These are phyloP conservation scores for Lycopodina hypogea DNA, from an alignment of 37 sponge, comb jelly and placozoan species.

Conservation along the genomic window DNA sequence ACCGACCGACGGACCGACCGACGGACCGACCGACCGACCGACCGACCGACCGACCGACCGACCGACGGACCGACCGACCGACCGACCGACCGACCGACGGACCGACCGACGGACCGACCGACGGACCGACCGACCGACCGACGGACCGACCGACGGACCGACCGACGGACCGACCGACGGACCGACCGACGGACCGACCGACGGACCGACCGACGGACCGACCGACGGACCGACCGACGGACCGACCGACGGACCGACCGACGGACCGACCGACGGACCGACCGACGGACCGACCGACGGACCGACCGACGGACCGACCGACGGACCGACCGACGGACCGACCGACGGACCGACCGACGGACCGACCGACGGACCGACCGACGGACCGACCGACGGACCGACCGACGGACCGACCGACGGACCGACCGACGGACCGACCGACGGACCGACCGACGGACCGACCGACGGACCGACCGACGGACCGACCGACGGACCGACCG, in stretches of 20 bases:
- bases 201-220: background rate
- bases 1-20: background rate
- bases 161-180: constrained; percentile 1
- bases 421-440: background rate
- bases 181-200: constrained; percentile 3
- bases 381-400: too few relatives aligned
- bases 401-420: background rate
- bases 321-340: background rate
- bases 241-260: constrained; percentile 1
- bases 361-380: background rate
- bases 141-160: background rate
- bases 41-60: constrained; percentile 6
- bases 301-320: constrained; percentile 3
- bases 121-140: constrained; percentile 3
- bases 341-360: background rate
- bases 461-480: constrained; percentile 1
- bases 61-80: constrained; percentile 3
- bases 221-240: constrained; percentile 1
- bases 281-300: background rate
- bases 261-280: constrained; percentile 1
- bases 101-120: constrained; percentile 1
- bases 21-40: background rate
- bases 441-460: background rate
- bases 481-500: constrained; percentile 3
- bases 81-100: constrained; percentile 3